phyloP scores from a whole-genome alignment of 2,888 invertebrate genomes.

The Drosophila emarginata region DNA sequence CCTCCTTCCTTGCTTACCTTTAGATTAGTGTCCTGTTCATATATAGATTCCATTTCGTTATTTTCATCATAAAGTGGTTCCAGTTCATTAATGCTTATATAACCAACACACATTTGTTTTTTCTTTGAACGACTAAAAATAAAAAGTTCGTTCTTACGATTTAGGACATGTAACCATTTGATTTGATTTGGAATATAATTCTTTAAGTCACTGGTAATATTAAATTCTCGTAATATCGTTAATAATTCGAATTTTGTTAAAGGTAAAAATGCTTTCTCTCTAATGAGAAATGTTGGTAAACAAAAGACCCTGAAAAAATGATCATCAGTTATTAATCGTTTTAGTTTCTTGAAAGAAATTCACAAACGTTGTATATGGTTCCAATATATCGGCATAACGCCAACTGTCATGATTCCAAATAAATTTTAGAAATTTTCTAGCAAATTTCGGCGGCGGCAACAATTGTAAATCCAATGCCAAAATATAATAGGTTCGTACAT shows the following conservation, averaged over 20 bases:
- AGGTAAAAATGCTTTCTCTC: neutral
- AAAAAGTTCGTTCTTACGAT: neutral
- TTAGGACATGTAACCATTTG: slow-evolving; percentile 90
- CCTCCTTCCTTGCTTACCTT: slow-evolving; percentile 26
- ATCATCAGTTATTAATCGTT: neutral
- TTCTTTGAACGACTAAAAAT: slow-evolving; percentile 10
- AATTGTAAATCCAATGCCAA: slow-evolving; percentile 92
- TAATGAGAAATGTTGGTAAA: slow-evolving; percentile 33
- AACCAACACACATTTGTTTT: slow-evolving; percentile 78
- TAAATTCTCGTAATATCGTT: neutral
- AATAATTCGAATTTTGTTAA: slow-evolving; percentile 21
- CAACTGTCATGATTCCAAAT: slow-evolving; percentile 80
- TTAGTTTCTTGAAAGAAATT: neutral
- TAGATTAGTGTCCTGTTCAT: slow-evolving; percentile 18
- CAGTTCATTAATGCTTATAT: slow-evolving; percentile 92
- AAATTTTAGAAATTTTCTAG: slow-evolving; percentile 89
- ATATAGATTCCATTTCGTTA: slow-evolving; percentile 93
- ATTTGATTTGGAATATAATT: slow-evolving; percentile 4
- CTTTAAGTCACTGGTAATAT: slow-evolving; percentile 17
- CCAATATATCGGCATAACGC: neutral
- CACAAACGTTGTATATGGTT: slow-evolving; percentile 23
- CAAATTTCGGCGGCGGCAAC: slow-evolving; percentile 90
- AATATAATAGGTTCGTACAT: slow-evolving; percentile 89
- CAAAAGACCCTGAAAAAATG: slow-evolving; percentile 38
- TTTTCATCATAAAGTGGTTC: slow-evolving; percentile 93